Evolutionary conservation across 2,888 invertebrate species (phyloP).

Genomic region (Cantharis lateralis): DNA sequence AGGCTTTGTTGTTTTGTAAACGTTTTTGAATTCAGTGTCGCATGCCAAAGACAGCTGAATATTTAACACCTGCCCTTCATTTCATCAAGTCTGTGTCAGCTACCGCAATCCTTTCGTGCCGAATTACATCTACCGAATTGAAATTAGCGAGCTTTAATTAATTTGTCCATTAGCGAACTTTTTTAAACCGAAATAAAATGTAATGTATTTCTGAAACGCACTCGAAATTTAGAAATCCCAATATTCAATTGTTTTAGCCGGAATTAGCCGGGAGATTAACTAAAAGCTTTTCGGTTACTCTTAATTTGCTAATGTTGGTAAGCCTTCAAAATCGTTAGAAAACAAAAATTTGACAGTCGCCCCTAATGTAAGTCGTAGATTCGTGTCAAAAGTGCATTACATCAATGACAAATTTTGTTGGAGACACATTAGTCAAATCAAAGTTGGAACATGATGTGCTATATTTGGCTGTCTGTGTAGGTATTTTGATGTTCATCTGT

Average conservation of each 20-base stretch:
- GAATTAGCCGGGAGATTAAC: neutral
- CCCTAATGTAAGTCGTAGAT: constrained; percentile 26
- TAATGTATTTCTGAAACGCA: neutral
- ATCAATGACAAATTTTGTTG: constrained; percentile 40
- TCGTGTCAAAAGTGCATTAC: constrained; percentile 42
- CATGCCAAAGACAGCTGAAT: constrained; percentile 40
- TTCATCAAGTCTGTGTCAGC: constrained; percentile 40
- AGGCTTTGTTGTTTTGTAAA: constrained; percentile 31
- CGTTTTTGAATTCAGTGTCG: constrained; percentile 32
- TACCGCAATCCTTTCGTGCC: constrained; percentile 35
- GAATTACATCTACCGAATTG: constrained; percentile 22
- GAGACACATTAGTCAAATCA: constrained; percentile 42
- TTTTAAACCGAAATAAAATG: neutral
- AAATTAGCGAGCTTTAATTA: constrained; percentile 13
- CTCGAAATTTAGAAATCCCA: neutral
- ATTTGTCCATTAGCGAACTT: neutral
- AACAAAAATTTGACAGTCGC: neutral
- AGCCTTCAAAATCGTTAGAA: neutral
- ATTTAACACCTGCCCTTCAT: constrained; percentile 43
- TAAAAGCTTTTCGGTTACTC: neutral
- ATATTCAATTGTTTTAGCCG: neutral
- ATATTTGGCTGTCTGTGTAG: constrained; percentile 34
- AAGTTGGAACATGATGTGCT: constrained; percentile 33
- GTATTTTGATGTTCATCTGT: constrained; percentile 30
- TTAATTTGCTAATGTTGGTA: neutral